Evolutionary conservation across 2,888 invertebrate species (phyloP).

Genomic region (Subacronicta megacephala): DNA sequence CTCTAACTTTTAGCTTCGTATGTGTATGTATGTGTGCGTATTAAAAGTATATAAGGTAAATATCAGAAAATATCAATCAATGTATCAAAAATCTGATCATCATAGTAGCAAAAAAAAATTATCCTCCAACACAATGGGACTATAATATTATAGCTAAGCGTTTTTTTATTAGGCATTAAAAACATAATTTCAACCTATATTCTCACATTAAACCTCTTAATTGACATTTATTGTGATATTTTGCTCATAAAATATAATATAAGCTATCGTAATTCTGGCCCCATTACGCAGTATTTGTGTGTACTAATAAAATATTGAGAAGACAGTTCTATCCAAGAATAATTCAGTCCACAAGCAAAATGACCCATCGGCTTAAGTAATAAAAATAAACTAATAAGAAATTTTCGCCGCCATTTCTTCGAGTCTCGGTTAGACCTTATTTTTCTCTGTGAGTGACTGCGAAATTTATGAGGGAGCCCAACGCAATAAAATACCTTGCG

Average conservation of each 20-base stretch:
- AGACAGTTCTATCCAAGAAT: slow-evolving; percentile 14
- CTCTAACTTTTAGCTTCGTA: no score
- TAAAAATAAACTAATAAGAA: slow-evolving; percentile 83
- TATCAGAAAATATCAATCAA: no score
- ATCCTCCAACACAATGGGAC: no score
- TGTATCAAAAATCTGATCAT: no score
- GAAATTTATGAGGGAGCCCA: slow-evolving; percentile 87
- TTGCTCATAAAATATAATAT: neutral
- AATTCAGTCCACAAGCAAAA: slow-evolving; percentile 36
- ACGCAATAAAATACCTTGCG: slow-evolving; percentile 89
- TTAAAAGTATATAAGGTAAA: no score
- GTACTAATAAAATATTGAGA: neutral
- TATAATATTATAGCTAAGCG: neutral
- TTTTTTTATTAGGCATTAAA: neutral
- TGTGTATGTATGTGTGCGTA: no score
- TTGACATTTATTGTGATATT: neutral
- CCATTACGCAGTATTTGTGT: neutral
- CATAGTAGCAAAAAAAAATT: no score
- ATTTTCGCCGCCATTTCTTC: slow-evolving; percentile 83
- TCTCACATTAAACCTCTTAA: neutral
- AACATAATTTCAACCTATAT: neutral
- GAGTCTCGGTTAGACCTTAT: slow-evolving; percentile 80
- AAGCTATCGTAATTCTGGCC: neutral
- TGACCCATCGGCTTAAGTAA: slow-evolving; percentile 68
- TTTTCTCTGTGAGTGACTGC: slow-evolving; percentile 87